Base-by-base conservation (phyloP, 2,888 invertebrate species). In the Agriopis leucophaearia region DNA sequence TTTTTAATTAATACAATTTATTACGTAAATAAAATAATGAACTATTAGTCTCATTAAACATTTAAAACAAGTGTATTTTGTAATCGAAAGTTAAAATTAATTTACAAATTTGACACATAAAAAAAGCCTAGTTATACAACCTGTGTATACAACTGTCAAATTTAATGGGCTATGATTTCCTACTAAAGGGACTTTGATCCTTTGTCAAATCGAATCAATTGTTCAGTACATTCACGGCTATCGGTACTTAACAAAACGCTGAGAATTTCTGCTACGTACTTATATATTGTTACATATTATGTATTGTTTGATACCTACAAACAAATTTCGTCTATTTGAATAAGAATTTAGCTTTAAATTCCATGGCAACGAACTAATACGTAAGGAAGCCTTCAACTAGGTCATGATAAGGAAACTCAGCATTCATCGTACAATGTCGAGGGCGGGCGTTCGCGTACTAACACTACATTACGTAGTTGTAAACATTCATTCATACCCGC, bases 351-450 rank as follows among this genome's bases (percentile, higher is more conserved):
- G 15, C 6, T 15, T 15, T 38, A 6, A 54, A 57, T 27, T 7
- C 13, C 15, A 50, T 13, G 40, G 18, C 18, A 57, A 61, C 54
- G 16, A 51, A 44, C 42, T 51, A 36, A n/a, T 52, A 4, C 16
- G 52, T n/a, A 1, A 40, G 13, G 7, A 38, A 66, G 4, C 64
- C 64, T 69, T 65, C 61, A 61, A 58, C 64, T 61, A 55, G 62
- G 69, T 61, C 67, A 27, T 15, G 69, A 70, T 68, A 67, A 65
- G 63, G 57, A 52, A 59, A 36, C 42, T 44, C 13, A 54, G 55
- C 66, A 47, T n/a, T n/a, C n/a, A n/a, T 60, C 45, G 66, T 59
- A 64, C 72, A 72, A 72, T 72, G 74, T 74, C 72, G 66, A 74
- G 74, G 72, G 56, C 70, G 72, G 67, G 12, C 70, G 54, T 72